Percentiles rank a stretch among this genome's conserved stretches.
These are phyloP conservation scores for Brachionus manjavacas DNA, from an alignment of 1,140 invertebrate genomes.

Conservation along the genomic window DNA sequence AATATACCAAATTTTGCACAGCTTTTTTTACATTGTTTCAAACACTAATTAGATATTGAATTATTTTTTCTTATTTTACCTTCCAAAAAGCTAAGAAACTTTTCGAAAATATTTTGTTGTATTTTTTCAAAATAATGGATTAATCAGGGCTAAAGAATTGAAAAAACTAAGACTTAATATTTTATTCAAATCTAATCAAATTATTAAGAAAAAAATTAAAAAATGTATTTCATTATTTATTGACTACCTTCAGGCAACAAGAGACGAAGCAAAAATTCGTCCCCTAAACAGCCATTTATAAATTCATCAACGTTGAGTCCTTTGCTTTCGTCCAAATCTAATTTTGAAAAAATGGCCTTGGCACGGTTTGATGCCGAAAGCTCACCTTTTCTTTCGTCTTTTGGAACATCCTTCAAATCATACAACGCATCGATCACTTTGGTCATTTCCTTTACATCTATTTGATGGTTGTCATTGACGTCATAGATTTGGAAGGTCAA, in stretches of 20 bases:
- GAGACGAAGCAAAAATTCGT: not conserved
- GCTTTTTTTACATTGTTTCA: no score
- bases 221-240: not conserved
- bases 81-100: no score
- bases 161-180: no score
- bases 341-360: not conserved
- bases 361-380: not conserved
- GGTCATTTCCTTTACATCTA: slow-evolving; percentile 41
- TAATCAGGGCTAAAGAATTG: no score
- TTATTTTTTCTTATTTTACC: no score
- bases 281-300: slow-evolving; percentile 11
- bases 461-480: not conserved
- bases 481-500: slow-evolving; percentile 41
- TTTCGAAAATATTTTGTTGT: no score
- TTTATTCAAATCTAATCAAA: not conserved
- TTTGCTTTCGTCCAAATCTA: slow-evolving; percentile 1
- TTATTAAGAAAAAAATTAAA: not conserved
- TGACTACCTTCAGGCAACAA: not conserved
- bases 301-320: slow-evolving; percentile 27
- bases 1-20: no score
- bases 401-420: slow-evolving; percentile 24
- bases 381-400: slow-evolving; percentile 33
- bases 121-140: no score
- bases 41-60: no score
- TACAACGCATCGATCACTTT: slow-evolving; percentile 23